Percentiles rank a stretch among this genome's conserved stretches.
phyloP scores from a whole-genome alignment of 2,888 invertebrate species.

The Phaedon cochleariae region DNA sequence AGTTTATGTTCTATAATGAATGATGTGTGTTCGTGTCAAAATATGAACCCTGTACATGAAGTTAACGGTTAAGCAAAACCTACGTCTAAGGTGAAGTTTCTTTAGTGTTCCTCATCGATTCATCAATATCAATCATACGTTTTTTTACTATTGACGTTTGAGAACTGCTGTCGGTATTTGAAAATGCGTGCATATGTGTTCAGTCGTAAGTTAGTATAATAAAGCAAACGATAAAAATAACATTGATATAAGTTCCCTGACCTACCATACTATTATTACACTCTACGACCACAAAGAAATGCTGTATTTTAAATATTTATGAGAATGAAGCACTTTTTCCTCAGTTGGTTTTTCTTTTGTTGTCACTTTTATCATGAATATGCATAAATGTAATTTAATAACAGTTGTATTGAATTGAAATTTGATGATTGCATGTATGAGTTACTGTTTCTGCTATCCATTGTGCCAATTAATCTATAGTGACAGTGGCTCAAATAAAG shows the following conservation, averaged over 20 bases:
- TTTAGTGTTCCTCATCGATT: no score
- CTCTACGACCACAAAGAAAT: conserved; percentile 45
- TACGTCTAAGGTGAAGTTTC: no score
- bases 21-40: no score
- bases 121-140: no score
- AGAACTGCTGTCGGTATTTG: conserved; percentile 33
- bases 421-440: background rate
- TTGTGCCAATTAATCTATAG: background rate
- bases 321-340: conserved; percentile 31
- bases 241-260: conserved; percentile 60
- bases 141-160: no score
- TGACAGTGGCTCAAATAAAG: no score
- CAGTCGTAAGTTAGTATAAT: conserved; percentile 12
- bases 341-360: conserved; percentile 37
- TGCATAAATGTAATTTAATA: conserved; percentile 23
- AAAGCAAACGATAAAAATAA: conserved; percentile 49
- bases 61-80: no score
- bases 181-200: conserved; percentile 36
- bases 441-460: background rate
- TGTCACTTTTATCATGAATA: conserved; percentile 34
- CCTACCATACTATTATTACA: conserved; percentile 53
- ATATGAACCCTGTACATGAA: no score
- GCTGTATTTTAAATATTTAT: conserved; percentile 49
- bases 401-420: conserved; percentile 19
- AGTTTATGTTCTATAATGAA: no score